A percentile compares a stretch with the other conserved stretches of the same genome.
These are phyloP conservation scores for Lordiphosa mommai DNA, from an alignment of 1,140 invertebrate genomes.

Conservation along the genomic window DNA sequence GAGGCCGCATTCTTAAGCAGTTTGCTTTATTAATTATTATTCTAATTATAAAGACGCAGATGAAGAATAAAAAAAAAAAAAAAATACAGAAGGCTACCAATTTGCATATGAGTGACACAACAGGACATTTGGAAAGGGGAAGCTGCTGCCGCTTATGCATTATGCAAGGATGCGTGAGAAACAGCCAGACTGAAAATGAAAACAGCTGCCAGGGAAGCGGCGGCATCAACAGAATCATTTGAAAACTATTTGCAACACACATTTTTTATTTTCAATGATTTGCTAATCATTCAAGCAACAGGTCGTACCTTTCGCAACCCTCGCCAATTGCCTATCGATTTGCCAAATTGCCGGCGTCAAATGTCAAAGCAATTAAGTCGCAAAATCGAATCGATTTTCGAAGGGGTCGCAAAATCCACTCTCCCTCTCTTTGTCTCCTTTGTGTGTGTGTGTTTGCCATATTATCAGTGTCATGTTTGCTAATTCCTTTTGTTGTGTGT, in stretches of 20 bases:
- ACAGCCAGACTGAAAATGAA: constrained; percentile 39
- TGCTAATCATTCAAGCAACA: constrained; percentile 30
- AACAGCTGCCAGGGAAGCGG: constrained; percentile 36
- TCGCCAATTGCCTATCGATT: constrained; percentile 62
- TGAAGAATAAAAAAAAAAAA: constrained; percentile 10
- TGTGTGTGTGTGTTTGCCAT: constrained; percentile 33
- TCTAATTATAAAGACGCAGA: constrained; percentile 73
- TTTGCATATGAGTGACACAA: constrained; percentile 79
- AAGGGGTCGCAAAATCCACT: constrained; percentile 18
- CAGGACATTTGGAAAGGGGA: constrained; percentile 57
- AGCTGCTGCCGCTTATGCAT: constrained; percentile 54
- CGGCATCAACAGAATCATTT: neutral
- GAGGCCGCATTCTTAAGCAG: constrained; percentile 36
- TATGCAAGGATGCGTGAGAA: constrained; percentile 72
- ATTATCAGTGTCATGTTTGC: constrained; percentile 74
- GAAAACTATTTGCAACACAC: constrained; percentile 1
- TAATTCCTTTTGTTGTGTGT: constrained; percentile 65
- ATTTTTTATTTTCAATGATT: neutral
- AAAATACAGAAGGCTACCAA: constrained; percentile 45
- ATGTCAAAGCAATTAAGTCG: constrained; percentile 73
- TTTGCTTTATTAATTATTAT: constrained; percentile 78
- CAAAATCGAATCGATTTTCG: constrained; percentile 46
- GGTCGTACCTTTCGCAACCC: constrained; percentile 32
- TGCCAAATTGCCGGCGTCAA: constrained; percentile 62
- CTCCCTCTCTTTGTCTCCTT: constrained; percentile 10